These are phyloP conservation scores for Coleophora deauratella DNA, from an alignment of 2,888 invertebrate genomes.

Conservation along the genomic window DNA sequence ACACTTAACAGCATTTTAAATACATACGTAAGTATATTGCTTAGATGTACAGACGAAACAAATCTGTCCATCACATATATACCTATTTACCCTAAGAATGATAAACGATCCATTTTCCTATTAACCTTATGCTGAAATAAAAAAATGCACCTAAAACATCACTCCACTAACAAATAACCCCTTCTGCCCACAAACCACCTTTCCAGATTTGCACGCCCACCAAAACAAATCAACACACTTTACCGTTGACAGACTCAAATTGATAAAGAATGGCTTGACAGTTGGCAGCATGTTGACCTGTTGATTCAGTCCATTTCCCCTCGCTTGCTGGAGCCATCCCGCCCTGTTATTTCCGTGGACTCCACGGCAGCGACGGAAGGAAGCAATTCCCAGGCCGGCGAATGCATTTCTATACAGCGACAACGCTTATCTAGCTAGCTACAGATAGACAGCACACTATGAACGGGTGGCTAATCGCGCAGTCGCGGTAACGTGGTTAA, in stretches of 20 bases:
- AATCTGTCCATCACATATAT: too few species aligned
- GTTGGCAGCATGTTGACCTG: constrained; percentile 32
- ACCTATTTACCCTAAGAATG: too few species aligned
- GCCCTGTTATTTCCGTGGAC: constrained; percentile 59
- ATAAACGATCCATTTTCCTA: too few species aligned
- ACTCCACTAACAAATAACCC: too few species aligned
- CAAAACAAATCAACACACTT: not conserved
- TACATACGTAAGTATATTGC: too few species aligned
- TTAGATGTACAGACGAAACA: too few species aligned
- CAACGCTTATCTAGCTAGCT: too few species aligned
- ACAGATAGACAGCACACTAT: not conserved
- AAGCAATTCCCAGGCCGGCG: constrained; percentile 55
- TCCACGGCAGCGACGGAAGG: constrained; percentile 52
- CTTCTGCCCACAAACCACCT: not conserved
- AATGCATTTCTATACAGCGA: constrained; percentile 31
- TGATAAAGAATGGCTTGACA: not conserved
- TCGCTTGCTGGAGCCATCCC: constrained; percentile 50
- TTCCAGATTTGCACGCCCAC: not conserved
- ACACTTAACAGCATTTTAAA: too few species aligned
- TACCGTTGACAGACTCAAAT: not conserved
- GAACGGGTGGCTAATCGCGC: too few species aligned
- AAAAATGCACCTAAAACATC: too few species aligned
- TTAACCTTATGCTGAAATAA: too few species aligned
- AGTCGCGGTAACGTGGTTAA: too few species aligned
- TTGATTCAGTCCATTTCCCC: constrained; percentile 65